Conservation (phyloP, 2,888 invertebrate genomes). For the Leptinotarsa haldemani region DNA sequence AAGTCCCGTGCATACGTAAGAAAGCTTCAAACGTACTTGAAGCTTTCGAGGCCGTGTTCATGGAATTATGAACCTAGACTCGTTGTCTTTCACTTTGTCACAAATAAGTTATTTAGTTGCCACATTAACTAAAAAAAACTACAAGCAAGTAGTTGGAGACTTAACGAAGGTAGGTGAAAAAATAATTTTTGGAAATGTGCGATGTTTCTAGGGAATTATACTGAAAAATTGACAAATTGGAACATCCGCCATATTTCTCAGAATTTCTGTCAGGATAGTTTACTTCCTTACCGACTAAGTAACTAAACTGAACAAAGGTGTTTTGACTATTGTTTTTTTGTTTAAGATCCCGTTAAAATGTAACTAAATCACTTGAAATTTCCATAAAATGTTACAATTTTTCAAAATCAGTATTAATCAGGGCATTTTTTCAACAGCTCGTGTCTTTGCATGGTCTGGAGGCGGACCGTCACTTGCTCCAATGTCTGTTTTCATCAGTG, state of each 20-base stretch:
- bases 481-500: conserved; percentile 91
- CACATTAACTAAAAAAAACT: conserved; percentile 96
- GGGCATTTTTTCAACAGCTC: conserved; percentile 73
- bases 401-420: conserved; percentile 45
- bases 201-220: conserved; percentile 35
- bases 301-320: conserved; percentile 59
- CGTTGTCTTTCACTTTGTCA: conserved; percentile 98
- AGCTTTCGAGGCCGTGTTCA: conserved; percentile 88
- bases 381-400: conserved; percentile 34
- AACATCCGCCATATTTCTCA: conserved; percentile 56
- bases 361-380: conserved; percentile 44
- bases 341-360: conserved; percentile 50
- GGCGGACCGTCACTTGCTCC: conserved; percentile 96
- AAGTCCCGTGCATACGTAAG: conserved; percentile 81
- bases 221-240: conserved; percentile 51
- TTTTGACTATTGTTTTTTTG: conserved; percentile 58
- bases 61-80: conserved; percentile 99
- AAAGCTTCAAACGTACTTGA: conserved; percentile 95
- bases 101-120: conserved; percentile 98
- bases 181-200: conserved; percentile 21
- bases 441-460: conserved; percentile 93
- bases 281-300: conserved; percentile 55
- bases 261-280: conserved; percentile 29
- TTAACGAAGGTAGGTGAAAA: conserved; percentile 83
- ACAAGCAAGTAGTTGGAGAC: conserved; percentile 89